Evolutionary conservation across 2,888 invertebrate species (phyloP).

Genomic region (Heliconius hortense): DNA sequence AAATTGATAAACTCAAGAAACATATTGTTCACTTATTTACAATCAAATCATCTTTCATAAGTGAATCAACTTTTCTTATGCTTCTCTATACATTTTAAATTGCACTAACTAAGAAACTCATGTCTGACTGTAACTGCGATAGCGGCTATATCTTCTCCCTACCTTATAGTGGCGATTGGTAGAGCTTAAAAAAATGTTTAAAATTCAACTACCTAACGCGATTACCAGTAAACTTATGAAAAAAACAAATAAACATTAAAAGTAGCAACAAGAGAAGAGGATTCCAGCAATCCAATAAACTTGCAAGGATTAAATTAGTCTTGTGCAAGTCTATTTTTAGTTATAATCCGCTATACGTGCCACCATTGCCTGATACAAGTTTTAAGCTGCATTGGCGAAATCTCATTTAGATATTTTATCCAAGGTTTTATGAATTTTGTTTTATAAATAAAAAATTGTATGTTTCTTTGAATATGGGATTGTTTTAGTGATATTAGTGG

Average conservation of each 20-base stretch:
- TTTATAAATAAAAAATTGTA: not conserved
- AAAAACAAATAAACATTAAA: conserved; percentile 19
- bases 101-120: no score
- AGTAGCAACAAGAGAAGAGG: conserved; percentile 31
- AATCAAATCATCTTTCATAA: no score
- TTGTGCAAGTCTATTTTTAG: conserved; percentile 29
- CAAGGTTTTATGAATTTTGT: not conserved
- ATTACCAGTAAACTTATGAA: conserved; percentile 1
- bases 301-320: conserved; percentile 33
- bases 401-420: conserved; percentile 8
- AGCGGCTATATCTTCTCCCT: no score
- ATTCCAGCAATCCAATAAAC: conserved; percentile 35
- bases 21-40: no score
- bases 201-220: no score
- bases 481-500: no score
- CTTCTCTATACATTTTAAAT: no score
- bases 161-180: no score
- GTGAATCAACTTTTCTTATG: no score
- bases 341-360: conserved; percentile 26
- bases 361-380: conserved; percentile 5
- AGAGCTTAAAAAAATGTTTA: no score
- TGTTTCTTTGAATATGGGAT: not conserved
- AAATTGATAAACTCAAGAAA: no score
- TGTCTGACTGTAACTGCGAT: no score
- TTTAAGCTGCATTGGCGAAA: conserved; percentile 7